Evolutionary conservation across 2,888 invertebrate genomes (phyloP).

Genomic region (Stegana nigrithorax): DNA sequence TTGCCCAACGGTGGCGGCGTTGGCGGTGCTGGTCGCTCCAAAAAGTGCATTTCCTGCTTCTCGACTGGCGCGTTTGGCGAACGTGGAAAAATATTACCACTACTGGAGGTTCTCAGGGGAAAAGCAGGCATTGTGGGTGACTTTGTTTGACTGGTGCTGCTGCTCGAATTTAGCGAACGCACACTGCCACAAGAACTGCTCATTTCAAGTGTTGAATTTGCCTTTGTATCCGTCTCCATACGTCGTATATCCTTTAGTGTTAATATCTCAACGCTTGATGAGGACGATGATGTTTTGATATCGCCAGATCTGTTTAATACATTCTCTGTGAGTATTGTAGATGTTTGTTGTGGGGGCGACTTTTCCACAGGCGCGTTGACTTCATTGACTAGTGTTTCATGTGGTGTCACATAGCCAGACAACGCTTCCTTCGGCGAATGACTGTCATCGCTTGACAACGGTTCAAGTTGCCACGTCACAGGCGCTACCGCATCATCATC

Average conservation of each 20-base stretch:
- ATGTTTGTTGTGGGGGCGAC: no score
- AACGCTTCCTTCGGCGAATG: neutral
- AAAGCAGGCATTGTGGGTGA: slow-evolving; percentile 48
- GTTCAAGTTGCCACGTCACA: no score
- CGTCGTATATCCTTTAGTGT: neutral
- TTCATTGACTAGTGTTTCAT: slow-evolving; percentile 5
- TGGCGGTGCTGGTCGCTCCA: slow-evolving; percentile 39
- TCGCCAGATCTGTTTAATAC: no score
- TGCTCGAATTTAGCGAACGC: slow-evolving; percentile 7
- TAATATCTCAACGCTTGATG: neutral
- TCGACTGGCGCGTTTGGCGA: slow-evolving; percentile 44
- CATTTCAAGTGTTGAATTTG: slow-evolving; percentile 31
- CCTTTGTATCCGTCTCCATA: slow-evolving; percentile 11
- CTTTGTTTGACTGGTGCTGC: no score
- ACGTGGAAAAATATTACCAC: slow-evolving; percentile 47
- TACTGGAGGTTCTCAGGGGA: slow-evolving; percentile 39
- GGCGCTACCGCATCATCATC: neutral
- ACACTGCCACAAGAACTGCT: slow-evolving; percentile 24
- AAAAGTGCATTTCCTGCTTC: slow-evolving; percentile 37
- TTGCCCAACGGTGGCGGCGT: slow-evolving; percentile 18
- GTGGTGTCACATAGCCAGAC: slow-evolving; percentile 4
- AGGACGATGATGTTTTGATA: no score
- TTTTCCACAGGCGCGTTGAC: neutral
- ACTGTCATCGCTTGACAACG: no score
- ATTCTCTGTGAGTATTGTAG: no score